Evolutionary conservation across 2,113 vertebrate genomes (phyloP), one percentile per base, ranked within the genome.

Genomic region (Gorsachius goisagi): DNA sequence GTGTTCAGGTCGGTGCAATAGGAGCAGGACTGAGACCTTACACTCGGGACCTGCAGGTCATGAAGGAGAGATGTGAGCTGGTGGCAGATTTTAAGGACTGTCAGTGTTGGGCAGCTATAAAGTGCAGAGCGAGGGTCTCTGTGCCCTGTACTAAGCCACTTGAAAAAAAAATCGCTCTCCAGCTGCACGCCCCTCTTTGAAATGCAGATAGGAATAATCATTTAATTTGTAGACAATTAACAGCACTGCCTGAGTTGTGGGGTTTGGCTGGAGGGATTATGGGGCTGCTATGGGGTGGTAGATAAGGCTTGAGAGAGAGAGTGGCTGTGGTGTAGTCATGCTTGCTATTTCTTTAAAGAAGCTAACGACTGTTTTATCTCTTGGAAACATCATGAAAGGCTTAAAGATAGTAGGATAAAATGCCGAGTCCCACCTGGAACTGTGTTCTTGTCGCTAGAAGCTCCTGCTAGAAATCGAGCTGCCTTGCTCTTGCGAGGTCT

Each of bases 181-280:
- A 85, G 91, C 91, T 83, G 85, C 74, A 66, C 81, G 1, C 10
- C 35, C 23, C 17, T 4, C 49, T 90, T 93, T 93, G 94, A 92
- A 78, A 84, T 88, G 91, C 83, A 94, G 66, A 91, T 96, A 62
- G 5, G 63, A 81, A 82, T 78, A 87, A 76, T 90, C 24, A 64
- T 89, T 95, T 94, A 74, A 95, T 86, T 96, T 96, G 83, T 83
- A 87, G 90, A 62, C 77, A 94, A 85, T 95, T 71, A 80, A n/a
- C 55, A 58, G 78, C 44, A 6, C 82, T 89, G 78, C 86, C 81
- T 18, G 77, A n/a, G 56, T 69, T 52, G 45, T 12, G 52, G 88
- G 41, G 53, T 64, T 93, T 85, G 68, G 76, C 11, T 76, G 78
- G 83, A 6, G 73, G 83, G 90, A 93, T 95, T 95, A 89, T 72